Conservation (phyloP, 2,113 vertebrate genomes). For the Gymnocephalus cernua region DNA sequence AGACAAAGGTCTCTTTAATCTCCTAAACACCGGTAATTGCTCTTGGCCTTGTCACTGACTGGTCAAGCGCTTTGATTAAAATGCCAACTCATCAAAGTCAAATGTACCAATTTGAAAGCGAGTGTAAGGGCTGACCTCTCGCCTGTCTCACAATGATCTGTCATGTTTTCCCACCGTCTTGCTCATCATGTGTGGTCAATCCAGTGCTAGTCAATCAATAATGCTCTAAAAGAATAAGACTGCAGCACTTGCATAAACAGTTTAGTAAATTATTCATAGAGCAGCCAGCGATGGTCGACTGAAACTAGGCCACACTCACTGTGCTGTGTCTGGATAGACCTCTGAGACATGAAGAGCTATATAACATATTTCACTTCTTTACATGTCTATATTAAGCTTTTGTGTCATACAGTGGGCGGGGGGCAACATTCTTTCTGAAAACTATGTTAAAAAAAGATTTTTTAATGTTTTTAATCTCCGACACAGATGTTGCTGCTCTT, state of each 20-base stretch:
- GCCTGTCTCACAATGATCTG: constrained; percentile 51
- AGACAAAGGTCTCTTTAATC: constrained; percentile 62
- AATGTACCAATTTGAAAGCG: constrained; percentile 42
- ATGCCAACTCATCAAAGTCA: constrained; percentile 31
- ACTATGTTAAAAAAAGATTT: background rate
- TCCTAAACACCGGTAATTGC: constrained; percentile 18
- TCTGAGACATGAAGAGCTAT: constrained; percentile 52
- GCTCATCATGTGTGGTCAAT: constrained; percentile 60
- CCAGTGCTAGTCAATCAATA: constrained; percentile 67
- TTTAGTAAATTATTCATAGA: constrained; percentile 79
- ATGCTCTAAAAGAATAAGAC: constrained; percentile 71
- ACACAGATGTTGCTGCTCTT: constrained; percentile 14
- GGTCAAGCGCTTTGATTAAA: constrained; percentile 63
- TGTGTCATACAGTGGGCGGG: constrained; percentile 32
- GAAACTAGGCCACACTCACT: constrained; percentile 78
- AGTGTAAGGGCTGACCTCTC: constrained; percentile 40
- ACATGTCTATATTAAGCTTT: constrained; percentile 55
- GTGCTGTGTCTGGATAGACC: constrained; percentile 64
- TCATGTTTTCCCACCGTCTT: constrained; percentile 6
- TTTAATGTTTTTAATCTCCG: constrained; percentile 5
- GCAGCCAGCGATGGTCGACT: constrained; percentile 58
- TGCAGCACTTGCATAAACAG: constrained; percentile 78
- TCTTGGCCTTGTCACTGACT: constrained; percentile 32
- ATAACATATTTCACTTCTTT: constrained; percentile 50
- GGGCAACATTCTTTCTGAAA: constrained; percentile 25